Percentiles rank a stretch among this genome's conserved stretches.
Conservation (phyloP, 1,140 invertebrate genomes). For the Bombus sibiricus region DNA sequence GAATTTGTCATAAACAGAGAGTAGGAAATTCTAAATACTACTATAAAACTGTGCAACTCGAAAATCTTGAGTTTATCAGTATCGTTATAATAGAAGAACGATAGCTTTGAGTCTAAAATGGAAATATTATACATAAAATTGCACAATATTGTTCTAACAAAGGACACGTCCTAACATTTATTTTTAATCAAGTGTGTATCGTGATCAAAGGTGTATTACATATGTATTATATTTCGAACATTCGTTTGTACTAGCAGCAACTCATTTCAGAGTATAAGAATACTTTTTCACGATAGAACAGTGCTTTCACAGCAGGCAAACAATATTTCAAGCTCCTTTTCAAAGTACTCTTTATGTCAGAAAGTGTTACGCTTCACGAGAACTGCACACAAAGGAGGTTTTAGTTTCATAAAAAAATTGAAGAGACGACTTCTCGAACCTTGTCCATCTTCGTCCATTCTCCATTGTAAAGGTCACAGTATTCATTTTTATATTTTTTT, state of each 20-base stretch:
- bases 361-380: constrained; percentile 45
- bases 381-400: constrained; percentile 24
- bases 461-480: constrained; percentile 17
- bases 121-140: background rate
- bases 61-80: background rate
- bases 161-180: background rate
- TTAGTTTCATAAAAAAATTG: constrained; percentile 41
- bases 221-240: background rate
- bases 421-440: constrained; percentile 19
- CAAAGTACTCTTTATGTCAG: constrained; percentile 19
- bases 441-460: constrained; percentile 24
- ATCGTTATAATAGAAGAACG: background rate
- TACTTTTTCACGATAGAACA: constrained; percentile 11
- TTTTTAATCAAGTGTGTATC: background rate
- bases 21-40: background rate
- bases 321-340: constrained; percentile 20
- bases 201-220: background rate
- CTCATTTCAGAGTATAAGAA: background rate
- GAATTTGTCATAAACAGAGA: background rate
- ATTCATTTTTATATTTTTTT: background rate
- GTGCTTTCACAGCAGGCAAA: background rate
- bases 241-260: constrained; percentile 1
- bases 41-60: background rate
- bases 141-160: background rate
- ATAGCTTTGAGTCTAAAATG: background rate